phyloP scores from a whole-genome alignment of 2,113 vertebrate species.

The Passer domesticus region DNA sequence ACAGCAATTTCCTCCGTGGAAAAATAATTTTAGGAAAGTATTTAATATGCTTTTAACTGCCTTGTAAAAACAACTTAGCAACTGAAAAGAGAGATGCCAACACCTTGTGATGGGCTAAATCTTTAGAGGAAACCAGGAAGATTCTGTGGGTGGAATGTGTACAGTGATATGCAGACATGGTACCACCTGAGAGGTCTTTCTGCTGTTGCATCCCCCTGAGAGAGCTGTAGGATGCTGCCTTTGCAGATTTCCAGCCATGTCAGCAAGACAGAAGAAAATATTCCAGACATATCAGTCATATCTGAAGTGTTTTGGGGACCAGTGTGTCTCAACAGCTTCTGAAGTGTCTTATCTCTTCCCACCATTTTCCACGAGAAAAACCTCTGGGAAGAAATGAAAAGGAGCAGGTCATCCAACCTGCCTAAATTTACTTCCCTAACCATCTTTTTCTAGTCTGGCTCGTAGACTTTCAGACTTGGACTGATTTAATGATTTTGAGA shows the following conservation, averaged over 20 bases:
- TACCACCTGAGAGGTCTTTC: not conserved
- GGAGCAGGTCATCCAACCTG: not conserved
- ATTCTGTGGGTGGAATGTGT: not conserved
- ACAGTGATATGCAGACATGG: not conserved
- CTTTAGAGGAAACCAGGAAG: not conserved
- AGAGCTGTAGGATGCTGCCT: not conserved
- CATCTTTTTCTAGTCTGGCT: not conserved
- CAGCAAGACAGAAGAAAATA: not conserved
- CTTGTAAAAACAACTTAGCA: constrained; percentile 19
- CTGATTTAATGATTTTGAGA: not conserved
- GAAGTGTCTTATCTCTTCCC: not conserved
- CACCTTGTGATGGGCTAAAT: not conserved
- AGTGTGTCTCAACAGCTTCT: not conserved
- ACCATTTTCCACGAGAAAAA: not conserved
- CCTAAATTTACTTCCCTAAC: not conserved
- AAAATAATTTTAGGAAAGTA: constrained; percentile 26
- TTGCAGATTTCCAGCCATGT: not conserved
- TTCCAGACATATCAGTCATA: not conserved
- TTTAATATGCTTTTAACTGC: constrained; percentile 16
- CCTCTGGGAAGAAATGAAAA: not conserved
- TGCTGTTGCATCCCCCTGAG: not conserved
- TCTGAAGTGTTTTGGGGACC: not conserved
- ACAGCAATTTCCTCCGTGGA: not conserved
- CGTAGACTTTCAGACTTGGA: not conserved
- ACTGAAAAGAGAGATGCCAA: not conserved